A percentile compares a stretch with the other conserved stretches of the same genome.
Conservation (phyloP, 2,797 vertebrate species). For the Chloroceryle amazona region DNA sequence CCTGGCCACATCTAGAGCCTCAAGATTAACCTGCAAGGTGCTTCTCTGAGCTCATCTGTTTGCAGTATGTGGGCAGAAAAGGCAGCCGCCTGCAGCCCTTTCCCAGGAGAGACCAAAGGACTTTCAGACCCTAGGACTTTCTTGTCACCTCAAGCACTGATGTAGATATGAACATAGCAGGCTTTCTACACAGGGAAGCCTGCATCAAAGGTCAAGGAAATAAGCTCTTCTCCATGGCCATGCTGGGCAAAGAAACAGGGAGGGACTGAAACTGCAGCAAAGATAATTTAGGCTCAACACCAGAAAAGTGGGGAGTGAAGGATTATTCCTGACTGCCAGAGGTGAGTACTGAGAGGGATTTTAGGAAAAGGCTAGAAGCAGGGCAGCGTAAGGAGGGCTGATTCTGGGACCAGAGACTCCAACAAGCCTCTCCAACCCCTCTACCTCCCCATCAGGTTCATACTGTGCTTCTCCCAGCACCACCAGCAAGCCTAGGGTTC, state of each 20-base stretch:
- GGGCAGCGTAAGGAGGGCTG: neutral
- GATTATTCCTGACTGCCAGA: neutral
- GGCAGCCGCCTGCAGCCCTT: neutral
- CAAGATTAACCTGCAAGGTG: constrained; percentile 38
- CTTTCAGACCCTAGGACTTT: neutral
- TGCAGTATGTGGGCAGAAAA: neutral
- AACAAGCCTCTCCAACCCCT: neutral
- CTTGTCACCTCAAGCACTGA: neutral
- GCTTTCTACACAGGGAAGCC: neutral
- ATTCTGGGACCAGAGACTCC: neutral
- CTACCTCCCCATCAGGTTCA: neutral
- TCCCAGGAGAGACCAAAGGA: neutral
- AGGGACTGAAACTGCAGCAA: neutral
- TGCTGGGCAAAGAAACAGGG: neutral
- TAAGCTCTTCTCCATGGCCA: neutral
- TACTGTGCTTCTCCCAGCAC: neutral
- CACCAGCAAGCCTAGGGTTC: neutral
- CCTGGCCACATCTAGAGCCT: constrained; percentile 14
- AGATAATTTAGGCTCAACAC: neutral
- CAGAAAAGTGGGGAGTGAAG: neutral
- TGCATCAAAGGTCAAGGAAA: neutral
- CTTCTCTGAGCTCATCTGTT: neutral
- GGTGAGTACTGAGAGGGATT: neutral
- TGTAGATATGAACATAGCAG: neutral
- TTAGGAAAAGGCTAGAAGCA: neutral